A percentile compares a stretch with the other conserved stretches of the same genome.
phyloP scores from a whole-genome alignment of 2,797 vertebrate genomes.

The Malurus splendens region DNA sequence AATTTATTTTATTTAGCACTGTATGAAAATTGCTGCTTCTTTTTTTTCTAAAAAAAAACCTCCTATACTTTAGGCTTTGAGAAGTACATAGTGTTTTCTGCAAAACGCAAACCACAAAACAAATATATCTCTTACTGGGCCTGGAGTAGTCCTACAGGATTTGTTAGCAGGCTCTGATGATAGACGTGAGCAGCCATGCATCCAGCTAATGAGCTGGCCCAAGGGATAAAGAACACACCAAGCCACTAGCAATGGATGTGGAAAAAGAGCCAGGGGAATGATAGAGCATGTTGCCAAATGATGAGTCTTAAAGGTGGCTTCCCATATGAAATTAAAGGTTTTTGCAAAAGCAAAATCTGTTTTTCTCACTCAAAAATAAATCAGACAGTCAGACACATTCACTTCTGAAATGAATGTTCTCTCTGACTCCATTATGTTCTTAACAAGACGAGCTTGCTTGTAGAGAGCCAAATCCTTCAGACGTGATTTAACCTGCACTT shows the following conservation, averaged over 20 bases:
- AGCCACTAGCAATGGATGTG: slow-evolving; percentile 40
- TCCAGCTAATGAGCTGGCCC: slow-evolving; percentile 58
- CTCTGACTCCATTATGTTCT: slow-evolving; percentile 56
- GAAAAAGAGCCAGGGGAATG: slow-evolving; percentile 24
- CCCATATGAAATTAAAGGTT: slow-evolving; percentile 47
- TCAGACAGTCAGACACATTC: slow-evolving; percentile 30
- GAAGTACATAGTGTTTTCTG: slow-evolving; percentile 39
- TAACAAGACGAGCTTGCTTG: slow-evolving; percentile 54
- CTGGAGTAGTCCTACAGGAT: slow-evolving; percentile 26
- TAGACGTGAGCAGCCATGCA: slow-evolving; percentile 42
- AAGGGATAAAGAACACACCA: slow-evolving; percentile 48
- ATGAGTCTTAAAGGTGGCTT: slow-evolving; percentile 58
- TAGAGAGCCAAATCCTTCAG: slow-evolving; percentile 17
- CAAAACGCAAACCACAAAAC: slow-evolving; percentile 53
- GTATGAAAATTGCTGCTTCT: slow-evolving; percentile 28
- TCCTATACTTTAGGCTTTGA: slow-evolving; percentile 11
- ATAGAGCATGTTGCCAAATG: slow-evolving; percentile 17
- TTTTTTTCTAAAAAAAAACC: not conserved
- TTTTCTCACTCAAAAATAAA: slow-evolving; percentile 30
- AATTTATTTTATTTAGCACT: slow-evolving; percentile 62
- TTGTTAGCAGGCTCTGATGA: slow-evolving; percentile 52
- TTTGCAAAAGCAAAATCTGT: slow-evolving; percentile 34
- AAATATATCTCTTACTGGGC: slow-evolving; percentile 42
- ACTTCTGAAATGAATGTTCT: slow-evolving; percentile 59
- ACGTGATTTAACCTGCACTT: slow-evolving; percentile 8